Evolutionary conservation across 2,797 vertebrate species (phyloP).

Genomic region (Sebastes iracundus): DNA sequence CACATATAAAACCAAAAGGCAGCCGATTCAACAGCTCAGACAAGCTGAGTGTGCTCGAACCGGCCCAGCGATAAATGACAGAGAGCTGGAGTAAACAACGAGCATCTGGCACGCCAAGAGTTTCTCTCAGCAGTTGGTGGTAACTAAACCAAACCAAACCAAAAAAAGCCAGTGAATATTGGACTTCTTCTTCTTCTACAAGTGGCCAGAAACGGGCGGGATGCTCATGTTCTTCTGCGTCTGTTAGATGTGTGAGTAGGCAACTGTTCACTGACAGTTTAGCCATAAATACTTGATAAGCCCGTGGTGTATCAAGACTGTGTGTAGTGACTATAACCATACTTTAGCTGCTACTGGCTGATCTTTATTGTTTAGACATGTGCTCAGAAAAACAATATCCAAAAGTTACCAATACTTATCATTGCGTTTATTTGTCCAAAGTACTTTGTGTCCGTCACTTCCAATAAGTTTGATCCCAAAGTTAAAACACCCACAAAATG

Average conservation of each 20-base stretch:
- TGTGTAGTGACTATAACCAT: too few species aligned
- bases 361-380: too few species aligned
- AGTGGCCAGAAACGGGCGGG: background rate
- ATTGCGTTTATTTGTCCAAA: background rate
- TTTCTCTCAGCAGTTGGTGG: background rate
- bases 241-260: background rate
- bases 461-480: too few species aligned
- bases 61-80: conserved; percentile 17
- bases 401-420: background rate
- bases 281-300: background rate
- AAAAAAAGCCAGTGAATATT: background rate
- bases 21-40: conserved; percentile 4
- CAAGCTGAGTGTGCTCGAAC: background rate
- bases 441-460: background rate
- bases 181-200: background rate
- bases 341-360: too few species aligned
- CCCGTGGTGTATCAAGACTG: background rate
- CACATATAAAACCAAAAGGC: conserved; percentile 29
- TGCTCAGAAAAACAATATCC: background rate
- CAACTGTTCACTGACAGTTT: background rate
- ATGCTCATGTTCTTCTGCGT: background rate
- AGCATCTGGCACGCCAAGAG: background rate
- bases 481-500: background rate
- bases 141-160: background rate
- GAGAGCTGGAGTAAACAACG: conserved; percentile 11